phyloP scores from a whole-genome alignment of 1,140 invertebrate genomes.

The Arctopsyche grandis region DNA sequence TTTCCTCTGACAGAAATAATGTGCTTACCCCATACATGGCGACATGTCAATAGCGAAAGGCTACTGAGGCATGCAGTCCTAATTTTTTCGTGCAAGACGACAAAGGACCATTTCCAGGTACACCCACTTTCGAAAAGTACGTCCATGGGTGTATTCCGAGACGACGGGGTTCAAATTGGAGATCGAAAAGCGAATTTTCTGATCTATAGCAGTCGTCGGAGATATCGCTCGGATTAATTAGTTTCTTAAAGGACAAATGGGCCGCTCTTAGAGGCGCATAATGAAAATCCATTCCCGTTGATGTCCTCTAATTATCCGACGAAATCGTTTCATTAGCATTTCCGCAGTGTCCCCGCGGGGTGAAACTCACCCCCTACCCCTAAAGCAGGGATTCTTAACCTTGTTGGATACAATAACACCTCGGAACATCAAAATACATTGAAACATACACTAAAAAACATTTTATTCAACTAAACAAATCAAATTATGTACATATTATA shows the following conservation, averaged over 20 bases:
- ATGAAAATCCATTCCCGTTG: constrained; percentile 47
- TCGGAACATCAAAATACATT: too few species aligned
- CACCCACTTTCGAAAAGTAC: background rate
- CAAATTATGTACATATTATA: too few species aligned
- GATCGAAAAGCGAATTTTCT: constrained; percentile 3
- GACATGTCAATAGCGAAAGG: constrained; percentile 46
- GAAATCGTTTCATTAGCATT: constrained; percentile 44
- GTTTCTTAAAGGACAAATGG: constrained; percentile 39
- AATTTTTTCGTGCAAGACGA: constrained; percentile 7
- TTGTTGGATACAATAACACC: too few species aligned
- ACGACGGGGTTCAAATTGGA: background rate
- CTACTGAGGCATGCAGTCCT: constrained; percentile 40
- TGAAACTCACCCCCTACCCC: background rate
- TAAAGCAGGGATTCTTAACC: too few species aligned
- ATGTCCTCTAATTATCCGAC: constrained; percentile 45
- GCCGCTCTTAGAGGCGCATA: constrained; percentile 20
- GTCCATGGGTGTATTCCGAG: background rate
- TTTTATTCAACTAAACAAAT: too few species aligned
- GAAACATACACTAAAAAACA: too few species aligned
- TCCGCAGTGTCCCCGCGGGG: constrained; percentile 5
- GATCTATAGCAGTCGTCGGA: constrained; percentile 1
- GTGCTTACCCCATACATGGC: constrained; percentile 49
- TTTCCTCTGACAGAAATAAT: constrained; percentile 52
- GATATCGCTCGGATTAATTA: constrained; percentile 36
- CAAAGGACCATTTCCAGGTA: constrained; percentile 6